phyloP scores from a whole-genome alignment of 1,140 invertebrate genomes.

The Sarcophaga bullata region DNA sequence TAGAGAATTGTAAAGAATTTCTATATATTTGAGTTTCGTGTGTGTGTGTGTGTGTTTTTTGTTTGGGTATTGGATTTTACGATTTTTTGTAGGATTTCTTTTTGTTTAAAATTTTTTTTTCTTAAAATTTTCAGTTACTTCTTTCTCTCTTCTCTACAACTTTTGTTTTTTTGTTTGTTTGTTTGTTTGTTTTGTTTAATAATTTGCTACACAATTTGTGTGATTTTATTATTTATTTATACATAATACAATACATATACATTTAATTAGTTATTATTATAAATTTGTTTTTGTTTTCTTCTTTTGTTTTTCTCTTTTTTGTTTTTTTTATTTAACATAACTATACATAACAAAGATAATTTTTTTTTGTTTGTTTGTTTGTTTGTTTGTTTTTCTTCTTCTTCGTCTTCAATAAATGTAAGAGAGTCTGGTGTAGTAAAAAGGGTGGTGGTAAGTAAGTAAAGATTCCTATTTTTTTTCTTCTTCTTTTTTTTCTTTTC shows the following conservation, averaged over 20 bases:
- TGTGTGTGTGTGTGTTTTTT: background rate
- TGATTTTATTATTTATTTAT: constrained; percentile 53
- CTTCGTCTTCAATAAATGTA: no score
- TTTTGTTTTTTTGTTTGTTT: constrained; percentile 40
- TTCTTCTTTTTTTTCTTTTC: background rate
- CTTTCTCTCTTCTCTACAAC: constrained; percentile 35
- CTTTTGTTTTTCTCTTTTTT: no score
- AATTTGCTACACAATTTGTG: constrained; percentile 46
- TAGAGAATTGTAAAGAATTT: constrained; percentile 32
- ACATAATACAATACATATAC: constrained; percentile 62
- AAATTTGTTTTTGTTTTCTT: constrained; percentile 52
- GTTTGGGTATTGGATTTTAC: constrained; percentile 52
- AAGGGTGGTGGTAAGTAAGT: constrained; percentile 10
- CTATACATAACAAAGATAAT: constrained; percentile 44
- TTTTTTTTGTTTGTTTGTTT: constrained; percentile 7
- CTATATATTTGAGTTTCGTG: constrained; percentile 30
- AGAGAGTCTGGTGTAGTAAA: no score
- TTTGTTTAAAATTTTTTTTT: no score
- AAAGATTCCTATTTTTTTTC: no score
- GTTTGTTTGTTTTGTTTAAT: constrained; percentile 38
- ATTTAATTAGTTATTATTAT: constrained; percentile 58
- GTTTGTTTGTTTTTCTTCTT: background rate
- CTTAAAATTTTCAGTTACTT: constrained; percentile 48
- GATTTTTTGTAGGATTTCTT: constrained; percentile 60
- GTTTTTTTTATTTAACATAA: no score